Conservation (phyloP, 2,888 invertebrate genomes). For the Pachliopta kotzebuea region DNA sequence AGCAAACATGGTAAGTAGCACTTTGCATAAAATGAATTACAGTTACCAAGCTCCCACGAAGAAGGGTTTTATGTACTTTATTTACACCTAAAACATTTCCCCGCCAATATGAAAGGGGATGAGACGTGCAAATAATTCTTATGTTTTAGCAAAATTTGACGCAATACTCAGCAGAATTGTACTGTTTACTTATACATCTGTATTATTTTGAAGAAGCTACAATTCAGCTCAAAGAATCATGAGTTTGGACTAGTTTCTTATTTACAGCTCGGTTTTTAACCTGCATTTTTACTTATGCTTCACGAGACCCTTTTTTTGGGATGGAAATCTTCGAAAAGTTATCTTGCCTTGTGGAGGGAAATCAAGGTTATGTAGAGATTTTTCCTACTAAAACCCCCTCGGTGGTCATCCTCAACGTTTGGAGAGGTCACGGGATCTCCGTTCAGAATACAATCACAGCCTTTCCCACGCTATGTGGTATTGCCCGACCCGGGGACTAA, state of each 20-base stretch:
- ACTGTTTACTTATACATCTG: too few relatives aligned
- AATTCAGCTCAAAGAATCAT: not conserved
- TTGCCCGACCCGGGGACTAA: too few relatives aligned
- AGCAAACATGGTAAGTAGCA: conserved; percentile 35
- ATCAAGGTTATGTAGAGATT: too few relatives aligned
- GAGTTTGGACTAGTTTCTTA: not conserved
- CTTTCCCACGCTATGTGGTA: too few relatives aligned
- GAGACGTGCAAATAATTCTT: conserved; percentile 8
- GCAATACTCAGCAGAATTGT: not conserved
- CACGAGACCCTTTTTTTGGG: too few relatives aligned
- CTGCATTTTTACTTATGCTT: too few relatives aligned
- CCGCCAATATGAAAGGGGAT: conserved; percentile 7
- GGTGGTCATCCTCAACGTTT: too few relatives aligned
- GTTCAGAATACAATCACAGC: too few relatives aligned
- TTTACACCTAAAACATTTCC: conserved; percentile 3
- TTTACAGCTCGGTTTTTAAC: not conserved
- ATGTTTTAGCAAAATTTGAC: conserved; percentile 1
- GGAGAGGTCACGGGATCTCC: too few relatives aligned
- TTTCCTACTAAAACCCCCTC: too few relatives aligned
- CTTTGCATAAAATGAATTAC: conserved; percentile 59
- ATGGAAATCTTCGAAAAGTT: too few relatives aligned
- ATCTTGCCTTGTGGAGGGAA: too few relatives aligned
- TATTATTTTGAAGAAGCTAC: not conserved
- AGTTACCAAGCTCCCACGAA: conserved; percentile 20
- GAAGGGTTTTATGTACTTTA: conserved; percentile 17